Evolutionary conservation across 2,888 invertebrate species (phyloP).

Genomic region (Acronicta psi): DNA sequence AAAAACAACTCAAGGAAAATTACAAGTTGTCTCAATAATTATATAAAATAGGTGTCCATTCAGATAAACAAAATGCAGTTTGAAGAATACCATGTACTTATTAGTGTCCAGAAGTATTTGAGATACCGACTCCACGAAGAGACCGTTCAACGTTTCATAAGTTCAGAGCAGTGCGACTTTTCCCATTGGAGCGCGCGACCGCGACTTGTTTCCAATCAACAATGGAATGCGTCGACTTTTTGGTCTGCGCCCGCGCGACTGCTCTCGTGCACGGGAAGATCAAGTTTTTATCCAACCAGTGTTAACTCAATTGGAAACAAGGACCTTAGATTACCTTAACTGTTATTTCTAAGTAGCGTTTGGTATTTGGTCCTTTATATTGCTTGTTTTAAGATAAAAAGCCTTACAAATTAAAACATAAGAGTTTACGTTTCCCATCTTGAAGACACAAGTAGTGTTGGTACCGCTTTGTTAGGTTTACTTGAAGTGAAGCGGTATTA

Average conservation of each 20-base stretch:
- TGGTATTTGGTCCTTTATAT: constrained; percentile 29
- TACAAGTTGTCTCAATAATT: background rate
- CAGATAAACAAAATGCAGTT: background rate
- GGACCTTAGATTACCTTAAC: constrained; percentile 69
- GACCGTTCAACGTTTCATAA: constrained; percentile 60
- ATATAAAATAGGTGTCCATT: background rate
- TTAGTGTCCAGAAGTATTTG: background rate
- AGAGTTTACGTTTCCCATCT: constrained; percentile 3
- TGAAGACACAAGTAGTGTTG: constrained; percentile 11
- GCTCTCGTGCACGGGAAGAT: constrained; percentile 66
- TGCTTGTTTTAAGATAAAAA: constrained; percentile 3
- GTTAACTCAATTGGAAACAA: constrained; percentile 72
- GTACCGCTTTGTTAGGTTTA: constrained; percentile 12
- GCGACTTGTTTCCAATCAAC: constrained; percentile 85
- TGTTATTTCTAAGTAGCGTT: constrained; percentile 59
- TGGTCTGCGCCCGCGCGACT: constrained; percentile 72
- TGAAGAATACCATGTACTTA: background rate
- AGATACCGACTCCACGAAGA: constrained; percentile 69
- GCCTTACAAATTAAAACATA: constrained; percentile 2
- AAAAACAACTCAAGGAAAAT: background rate
- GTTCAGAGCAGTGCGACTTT: constrained; percentile 74
- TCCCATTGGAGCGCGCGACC: constrained; percentile 79
- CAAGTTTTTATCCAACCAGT: constrained; percentile 74
- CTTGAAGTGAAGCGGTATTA: constrained; percentile 13
- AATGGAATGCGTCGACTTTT: constrained; percentile 85